phyloP scores from a whole-genome alignment of 2,888 invertebrate genomes.

The Mantis religiosa region DNA sequence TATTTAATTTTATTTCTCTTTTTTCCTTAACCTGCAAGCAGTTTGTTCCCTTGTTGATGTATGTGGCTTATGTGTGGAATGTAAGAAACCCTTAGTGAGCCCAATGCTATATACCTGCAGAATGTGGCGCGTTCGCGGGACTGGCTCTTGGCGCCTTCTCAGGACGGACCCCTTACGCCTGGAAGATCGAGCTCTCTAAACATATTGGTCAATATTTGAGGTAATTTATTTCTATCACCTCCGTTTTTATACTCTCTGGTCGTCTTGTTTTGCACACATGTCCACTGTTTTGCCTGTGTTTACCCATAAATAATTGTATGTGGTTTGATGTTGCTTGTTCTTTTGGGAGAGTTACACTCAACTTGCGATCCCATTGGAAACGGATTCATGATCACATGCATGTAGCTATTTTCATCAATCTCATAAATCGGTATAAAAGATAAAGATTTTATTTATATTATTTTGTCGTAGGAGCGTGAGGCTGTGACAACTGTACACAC shows the following conservation, averaged over 20 bases:
- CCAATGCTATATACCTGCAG: slow-evolving; percentile 2
- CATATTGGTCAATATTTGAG: background rate
- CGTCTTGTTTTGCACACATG: background rate
- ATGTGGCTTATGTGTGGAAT: background rate
- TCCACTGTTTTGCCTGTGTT: background rate
- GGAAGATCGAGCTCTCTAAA: background rate
- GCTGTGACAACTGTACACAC: too few species aligned
- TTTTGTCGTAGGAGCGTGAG: too few species aligned
- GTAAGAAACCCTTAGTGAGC: background rate
- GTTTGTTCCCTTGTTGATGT: background rate
- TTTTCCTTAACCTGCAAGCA: too few species aligned
- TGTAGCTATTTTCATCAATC: too few species aligned
- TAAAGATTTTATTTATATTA: too few species aligned
- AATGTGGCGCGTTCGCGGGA: slow-evolving; percentile 12
- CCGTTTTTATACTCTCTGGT: background rate
- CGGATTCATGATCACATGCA: too few species aligned
- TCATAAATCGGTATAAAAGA: too few species aligned
- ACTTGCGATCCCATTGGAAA: too few species aligned
- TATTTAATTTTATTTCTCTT: too few species aligned
- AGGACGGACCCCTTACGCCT: background rate
- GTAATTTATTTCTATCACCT: background rate
- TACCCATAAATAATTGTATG: background rate
- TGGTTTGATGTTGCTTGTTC: background rate
- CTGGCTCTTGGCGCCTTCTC: background rate
- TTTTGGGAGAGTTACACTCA: background rate